A percentile compares a stretch with the other conserved stretches of the same genome.
These are phyloP conservation scores for Tor tambroides DNA, from an alignment of 2,113 vertebrate species.

Conservation along the genomic window DNA sequence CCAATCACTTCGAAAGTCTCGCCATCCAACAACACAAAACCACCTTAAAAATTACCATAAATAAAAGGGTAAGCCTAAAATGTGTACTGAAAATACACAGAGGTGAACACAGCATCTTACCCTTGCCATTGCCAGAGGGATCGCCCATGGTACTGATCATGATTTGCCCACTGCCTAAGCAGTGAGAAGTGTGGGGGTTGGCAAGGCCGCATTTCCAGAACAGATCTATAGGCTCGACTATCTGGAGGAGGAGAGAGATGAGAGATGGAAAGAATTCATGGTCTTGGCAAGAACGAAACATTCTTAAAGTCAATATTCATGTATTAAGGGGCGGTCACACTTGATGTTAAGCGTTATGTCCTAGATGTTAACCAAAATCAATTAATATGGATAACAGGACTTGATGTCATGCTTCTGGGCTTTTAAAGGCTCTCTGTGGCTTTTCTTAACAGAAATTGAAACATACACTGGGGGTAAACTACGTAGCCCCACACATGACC, in stretches of 20 bases:
- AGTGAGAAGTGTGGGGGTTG: conserved; percentile 89
- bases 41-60: conserved; percentile 71
- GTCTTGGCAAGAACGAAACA: not conserved
- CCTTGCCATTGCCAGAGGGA: conserved; percentile 84
- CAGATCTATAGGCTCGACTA: conserved; percentile 83
- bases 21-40: conserved; percentile 89
- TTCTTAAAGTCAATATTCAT: not conserved
- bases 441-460: no score
- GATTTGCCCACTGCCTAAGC: conserved; percentile 87
- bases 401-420: not conserved
- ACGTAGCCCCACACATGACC: no score
- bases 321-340: not conserved
- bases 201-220: conserved; percentile 80
- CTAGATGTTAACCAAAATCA: not conserved
- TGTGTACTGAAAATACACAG: not conserved
- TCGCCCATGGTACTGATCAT: conserved; percentile 91
- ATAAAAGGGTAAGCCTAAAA: not conserved
- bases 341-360: not conserved
- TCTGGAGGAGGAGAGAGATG: conserved; percentile 67
- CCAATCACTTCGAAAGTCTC: conserved; percentile 90
- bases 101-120: conserved; percentile 67
- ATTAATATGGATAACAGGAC: not conserved
- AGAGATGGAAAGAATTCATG: not conserved
- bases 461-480: no score
- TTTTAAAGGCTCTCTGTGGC: not conserved